Conservation (phyloP, 1,140 invertebrate genomes). For the Papilio polytes region DNA sequence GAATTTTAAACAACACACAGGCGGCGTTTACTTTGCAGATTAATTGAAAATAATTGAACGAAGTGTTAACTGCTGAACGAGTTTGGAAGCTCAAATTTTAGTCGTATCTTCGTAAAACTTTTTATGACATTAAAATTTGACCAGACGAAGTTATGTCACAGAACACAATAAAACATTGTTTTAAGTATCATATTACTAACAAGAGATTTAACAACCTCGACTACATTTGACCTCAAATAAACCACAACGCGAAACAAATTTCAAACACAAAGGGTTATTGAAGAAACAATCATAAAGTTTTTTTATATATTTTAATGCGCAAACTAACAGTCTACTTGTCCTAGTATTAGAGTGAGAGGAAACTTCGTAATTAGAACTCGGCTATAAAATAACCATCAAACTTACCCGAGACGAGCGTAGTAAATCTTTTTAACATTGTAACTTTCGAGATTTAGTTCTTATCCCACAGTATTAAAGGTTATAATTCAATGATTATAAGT, state of each 20-base stretch:
- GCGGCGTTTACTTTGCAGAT: constrained; percentile 34
- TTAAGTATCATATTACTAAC: no score
- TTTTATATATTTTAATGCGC: constrained; percentile 67
- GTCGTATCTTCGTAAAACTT: no score
- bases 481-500: constrained; percentile 36
- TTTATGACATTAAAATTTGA: background rate
- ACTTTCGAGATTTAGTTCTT: constrained; percentile 40
- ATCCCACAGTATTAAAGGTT: constrained; percentile 43
- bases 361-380: constrained; percentile 76
- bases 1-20: constrained; percentile 60
- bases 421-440: constrained; percentile 45
- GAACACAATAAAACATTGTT: constrained; percentile 19
- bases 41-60: background rate
- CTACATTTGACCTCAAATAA: constrained; percentile 42
- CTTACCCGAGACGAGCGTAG: constrained; percentile 67
- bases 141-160: background rate
- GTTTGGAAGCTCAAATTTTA: background rate
- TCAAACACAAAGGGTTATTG: constrained; percentile 74
- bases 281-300: constrained; percentile 67
- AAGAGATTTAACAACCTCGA: constrained; percentile 27
- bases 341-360: constrained; percentile 70
- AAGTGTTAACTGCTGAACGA: background rate
- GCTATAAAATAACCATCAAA: constrained; percentile 81
- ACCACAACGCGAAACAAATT: constrained; percentile 60
- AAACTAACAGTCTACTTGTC: constrained; percentile 67